phyloP scores from a whole-genome alignment of 1,140 invertebrate species.

The Calephelis virginiensis region DNA sequence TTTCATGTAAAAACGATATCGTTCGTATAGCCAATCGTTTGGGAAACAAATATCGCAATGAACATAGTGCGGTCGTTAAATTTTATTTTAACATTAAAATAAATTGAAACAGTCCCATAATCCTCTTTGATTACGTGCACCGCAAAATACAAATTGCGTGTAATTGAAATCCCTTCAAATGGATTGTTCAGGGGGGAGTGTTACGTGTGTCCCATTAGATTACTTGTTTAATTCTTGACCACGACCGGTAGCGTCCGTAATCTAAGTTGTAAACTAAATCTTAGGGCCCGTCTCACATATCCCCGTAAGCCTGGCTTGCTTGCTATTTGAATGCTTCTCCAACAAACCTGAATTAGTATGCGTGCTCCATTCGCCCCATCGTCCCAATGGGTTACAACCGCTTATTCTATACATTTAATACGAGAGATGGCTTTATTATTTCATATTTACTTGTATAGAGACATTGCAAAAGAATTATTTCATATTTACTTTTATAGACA shows the following conservation, averaged over 20 bases:
- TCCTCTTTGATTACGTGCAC: conserved; percentile 42
- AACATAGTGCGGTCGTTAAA: conserved; percentile 36
- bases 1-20: conserved; percentile 8
- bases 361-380: conserved; percentile 61
- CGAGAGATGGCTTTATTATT: not conserved
- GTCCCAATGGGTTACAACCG: conserved; percentile 54
- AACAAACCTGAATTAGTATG: conserved; percentile 75
- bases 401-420: conserved; percentile 55
- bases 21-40: conserved; percentile 24
- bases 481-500: not conserved
- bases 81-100: conserved; percentile 42
- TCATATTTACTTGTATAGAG: not conserved
- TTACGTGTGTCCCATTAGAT: conserved; percentile 58
- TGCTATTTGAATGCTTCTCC: conserved; percentile 69
- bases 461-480: conserved; percentile 18
- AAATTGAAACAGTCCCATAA: conserved; percentile 40
- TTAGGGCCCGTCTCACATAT: conserved; percentile 72
- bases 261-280: conserved; percentile 77
- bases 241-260: conserved; percentile 52
- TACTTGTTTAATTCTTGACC: conserved; percentile 76
- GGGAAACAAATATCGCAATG: conserved; percentile 32
- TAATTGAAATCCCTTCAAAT: conserved; percentile 58
- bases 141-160: conserved; percentile 41
- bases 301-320: conserved; percentile 65
- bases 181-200: conserved; percentile 39